Base-by-base conservation (phyloP, 2,113 vertebrate genomes). In the Lonchura striata region DNA sequence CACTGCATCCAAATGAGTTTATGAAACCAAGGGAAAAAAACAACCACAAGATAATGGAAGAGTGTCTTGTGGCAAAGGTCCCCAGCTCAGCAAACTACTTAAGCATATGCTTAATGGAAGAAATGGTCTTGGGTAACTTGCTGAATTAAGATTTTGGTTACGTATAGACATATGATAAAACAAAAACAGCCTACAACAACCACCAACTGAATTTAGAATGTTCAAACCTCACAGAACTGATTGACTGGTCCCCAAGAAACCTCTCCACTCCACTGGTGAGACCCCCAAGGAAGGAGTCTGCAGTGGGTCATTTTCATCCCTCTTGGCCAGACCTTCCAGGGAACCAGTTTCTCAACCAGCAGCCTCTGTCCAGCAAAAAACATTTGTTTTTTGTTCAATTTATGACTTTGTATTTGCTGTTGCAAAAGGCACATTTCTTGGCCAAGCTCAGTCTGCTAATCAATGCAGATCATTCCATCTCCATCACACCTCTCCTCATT, bases 1-100 rank as follows among this genome's bases (percentile, higher is more conserved):
- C 75, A 71, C 54, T 88, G 79, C 59, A 86, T 93, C 71, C 47
- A 95, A 95, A 95, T 86, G 79, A 94, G 87, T 94, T 92, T 80
- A 69, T 86, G 87, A 91, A 96, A 86, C 39, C 42, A 80, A 77
- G 30, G 23, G 20, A 7, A 33, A 86, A 87, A 78, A 54, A 1
- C 13, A 70, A 50, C 65, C 12, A 4, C 56, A 71, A 59, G 50
- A 59, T 72, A 85, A 77, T 44, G 63, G 63, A 87, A 82, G 70
- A 89, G 42, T 25, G 78, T 68, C 69, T 86, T 82, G 65, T 37
- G 60, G 72, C 0, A 2, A 95, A 89, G 46, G 16, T 79, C 24
- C 37, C 31, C 72, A 72, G 63, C 59, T 95, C 93, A 94, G 70
- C 46, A 95, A 94, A 74, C 8, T 47, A 37, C 72, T 93, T 77